These are phyloP conservation scores for Calliopum simillimum DNA, from an alignment of 2,888 invertebrate genomes.

Conservation along the genomic window DNA sequence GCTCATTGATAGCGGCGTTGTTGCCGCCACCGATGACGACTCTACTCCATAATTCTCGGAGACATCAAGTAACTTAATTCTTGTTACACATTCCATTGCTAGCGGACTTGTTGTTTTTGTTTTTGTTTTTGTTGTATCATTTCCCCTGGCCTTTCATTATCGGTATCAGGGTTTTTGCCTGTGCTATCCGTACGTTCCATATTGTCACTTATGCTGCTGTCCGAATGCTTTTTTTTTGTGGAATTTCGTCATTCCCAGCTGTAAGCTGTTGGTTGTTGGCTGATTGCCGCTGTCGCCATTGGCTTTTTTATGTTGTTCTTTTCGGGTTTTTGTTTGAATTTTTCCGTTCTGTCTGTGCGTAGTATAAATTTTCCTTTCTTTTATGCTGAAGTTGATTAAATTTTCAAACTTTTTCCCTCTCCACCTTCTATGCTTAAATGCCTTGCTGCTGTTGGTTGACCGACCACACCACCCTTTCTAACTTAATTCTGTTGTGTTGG, in stretches of 20 bases:
- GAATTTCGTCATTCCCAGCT: background rate
- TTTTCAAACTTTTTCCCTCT: conserved; percentile 23
- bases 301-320: background rate
- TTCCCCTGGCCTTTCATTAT: conserved; percentile 23
- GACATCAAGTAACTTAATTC: conserved; percentile 25
- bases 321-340: background rate
- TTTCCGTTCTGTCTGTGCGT: background rate
- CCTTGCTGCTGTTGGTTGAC: background rate
- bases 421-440: background rate
- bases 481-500: background rate
- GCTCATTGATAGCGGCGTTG: conserved; percentile 44
- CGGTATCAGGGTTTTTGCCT: conserved; percentile 1
- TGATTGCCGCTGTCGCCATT: background rate
- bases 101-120: conserved; percentile 9
- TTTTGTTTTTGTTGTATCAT: background rate
- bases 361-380: background rate
- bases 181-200: background rate
- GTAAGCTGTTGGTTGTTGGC: conserved; percentile 9
- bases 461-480: background rate
- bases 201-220: conserved; percentile 22
- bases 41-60: background rate
- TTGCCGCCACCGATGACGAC: background rate
- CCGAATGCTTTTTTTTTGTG: background rate
- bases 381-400: background rate
- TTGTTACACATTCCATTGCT: background rate